Evolutionary conservation across 2,797 vertebrate species (phyloP).

Genomic region (Psittacula echo): DNA sequence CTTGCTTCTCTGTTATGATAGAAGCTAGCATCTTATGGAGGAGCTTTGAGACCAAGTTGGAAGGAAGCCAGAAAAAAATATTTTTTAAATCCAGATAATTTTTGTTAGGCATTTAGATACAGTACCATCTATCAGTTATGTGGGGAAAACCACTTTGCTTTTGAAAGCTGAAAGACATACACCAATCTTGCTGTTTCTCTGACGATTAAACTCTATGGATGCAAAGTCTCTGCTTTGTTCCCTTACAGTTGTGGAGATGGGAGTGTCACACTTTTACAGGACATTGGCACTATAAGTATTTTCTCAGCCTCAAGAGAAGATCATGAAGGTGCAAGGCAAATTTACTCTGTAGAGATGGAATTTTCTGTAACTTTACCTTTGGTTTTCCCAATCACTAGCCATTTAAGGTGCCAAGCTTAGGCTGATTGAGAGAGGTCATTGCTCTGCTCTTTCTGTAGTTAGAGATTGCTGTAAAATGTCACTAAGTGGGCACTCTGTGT

Average conservation of each 20-base stretch:
- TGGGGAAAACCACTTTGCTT: background rate
- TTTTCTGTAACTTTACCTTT: background rate
- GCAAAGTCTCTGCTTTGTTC: background rate
- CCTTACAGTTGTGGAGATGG: background rate
- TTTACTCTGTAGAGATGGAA: background rate
- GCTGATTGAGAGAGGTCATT: background rate
- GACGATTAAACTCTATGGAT: background rate
- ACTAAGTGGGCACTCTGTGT: background rate
- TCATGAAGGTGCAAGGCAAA: background rate
- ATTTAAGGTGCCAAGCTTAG: background rate
- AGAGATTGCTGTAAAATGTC: background rate
- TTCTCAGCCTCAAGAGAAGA: background rate
- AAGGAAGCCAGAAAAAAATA: background rate
- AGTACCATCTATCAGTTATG: background rate
- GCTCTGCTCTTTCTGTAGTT: background rate
- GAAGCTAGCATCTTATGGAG: background rate
- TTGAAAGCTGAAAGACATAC: background rate
- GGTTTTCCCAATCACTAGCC: background rate
- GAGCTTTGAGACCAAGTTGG: background rate
- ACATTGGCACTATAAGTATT: background rate
- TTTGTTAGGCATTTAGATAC: background rate
- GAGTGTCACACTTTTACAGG: background rate
- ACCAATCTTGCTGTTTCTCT: background rate
- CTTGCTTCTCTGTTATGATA: background rate
- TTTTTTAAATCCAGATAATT: background rate